Conservation (phyloP, 2,113 vertebrate species). For the Ctenodactylus gundi region DNA sequence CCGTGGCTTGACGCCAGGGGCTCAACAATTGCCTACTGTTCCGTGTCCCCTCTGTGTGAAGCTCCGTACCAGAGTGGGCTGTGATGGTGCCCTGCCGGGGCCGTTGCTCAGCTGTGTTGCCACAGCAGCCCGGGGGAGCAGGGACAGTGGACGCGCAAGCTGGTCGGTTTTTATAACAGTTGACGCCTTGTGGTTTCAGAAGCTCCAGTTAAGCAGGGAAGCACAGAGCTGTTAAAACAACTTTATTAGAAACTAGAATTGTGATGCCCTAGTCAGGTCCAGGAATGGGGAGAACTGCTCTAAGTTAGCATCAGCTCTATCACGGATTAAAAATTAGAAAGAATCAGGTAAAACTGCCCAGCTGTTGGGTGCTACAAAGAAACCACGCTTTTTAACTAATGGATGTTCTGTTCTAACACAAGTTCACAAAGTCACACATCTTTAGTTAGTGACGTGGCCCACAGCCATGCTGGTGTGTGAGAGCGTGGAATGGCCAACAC, state of each 20-base stretch:
- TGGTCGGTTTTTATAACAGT: constrained; percentile 22
- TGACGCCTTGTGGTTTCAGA: constrained; percentile 28
- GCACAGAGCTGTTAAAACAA: background rate
- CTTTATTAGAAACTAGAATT: constrained; percentile 29
- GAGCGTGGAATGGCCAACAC: constrained; percentile 41
- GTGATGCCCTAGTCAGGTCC: background rate
- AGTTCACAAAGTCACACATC: constrained; percentile 15
- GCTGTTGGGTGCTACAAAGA: background rate
- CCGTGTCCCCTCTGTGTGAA: constrained; percentile 5
- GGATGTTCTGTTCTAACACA: constrained; percentile 2
- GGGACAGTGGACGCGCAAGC: constrained; percentile 8
- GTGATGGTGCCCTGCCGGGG: background rate
- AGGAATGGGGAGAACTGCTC: background rate
- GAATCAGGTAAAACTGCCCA: background rate
- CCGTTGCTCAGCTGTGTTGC: background rate
- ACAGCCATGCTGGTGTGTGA: constrained; percentile 21
- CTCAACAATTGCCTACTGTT: constrained; percentile 59
- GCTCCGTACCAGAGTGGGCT: background rate
- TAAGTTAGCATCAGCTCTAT: background rate
- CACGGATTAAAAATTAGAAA: constrained; percentile 7
- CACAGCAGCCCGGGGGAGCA: constrained; percentile 34
- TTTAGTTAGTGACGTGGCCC: constrained; percentile 22
- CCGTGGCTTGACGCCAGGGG: background rate
- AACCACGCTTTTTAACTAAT: background rate
- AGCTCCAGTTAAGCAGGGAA: constrained; percentile 15